These are phyloP conservation scores for Eupleurogrammus muticus DNA, from an alignment of 2,797 vertebrate genomes.

Conservation along the genomic window DNA sequence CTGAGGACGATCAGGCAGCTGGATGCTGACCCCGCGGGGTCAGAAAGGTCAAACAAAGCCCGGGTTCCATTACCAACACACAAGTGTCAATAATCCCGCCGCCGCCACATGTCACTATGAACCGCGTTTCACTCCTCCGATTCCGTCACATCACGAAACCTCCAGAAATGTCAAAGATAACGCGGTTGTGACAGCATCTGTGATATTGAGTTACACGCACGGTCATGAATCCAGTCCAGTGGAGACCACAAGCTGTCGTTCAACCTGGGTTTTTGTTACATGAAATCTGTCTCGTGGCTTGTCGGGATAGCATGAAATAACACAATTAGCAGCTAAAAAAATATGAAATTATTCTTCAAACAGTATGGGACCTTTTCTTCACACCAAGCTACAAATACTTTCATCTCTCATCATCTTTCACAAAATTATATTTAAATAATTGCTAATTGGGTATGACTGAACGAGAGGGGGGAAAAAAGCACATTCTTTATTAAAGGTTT, in stretches of 20 bases:
- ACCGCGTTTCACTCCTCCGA: conserved; percentile 1
- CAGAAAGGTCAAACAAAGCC: conserved; percentile 34
- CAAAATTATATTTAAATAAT: neutral
- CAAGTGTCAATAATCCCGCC: conserved; percentile 27
- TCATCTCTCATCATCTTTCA: neutral
- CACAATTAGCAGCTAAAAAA: neutral
- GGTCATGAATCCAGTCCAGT: neutral
- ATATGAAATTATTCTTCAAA: neutral
- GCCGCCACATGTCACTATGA: conserved; percentile 1
- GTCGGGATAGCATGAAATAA: neutral
- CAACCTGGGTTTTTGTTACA: neutral
- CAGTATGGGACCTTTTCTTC: neutral
- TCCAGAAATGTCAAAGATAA: neutral
- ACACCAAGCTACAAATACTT: neutral
- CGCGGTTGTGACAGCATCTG: conserved; percentile 1
- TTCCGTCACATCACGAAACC: neutral
- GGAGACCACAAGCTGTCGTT: neutral
- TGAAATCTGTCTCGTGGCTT: neutral
- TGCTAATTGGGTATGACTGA: no score
- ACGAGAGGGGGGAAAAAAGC: no score
- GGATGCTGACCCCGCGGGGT: conserved; percentile 27
- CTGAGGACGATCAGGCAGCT: conserved; percentile 20
- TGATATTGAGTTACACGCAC: conserved; percentile 7
- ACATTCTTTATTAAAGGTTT: neutral
- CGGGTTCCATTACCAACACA: conserved; percentile 45